These are phyloP conservation scores for Syncerus caffer DNA, from an alignment of 2,797 vertebrate genomes.

Conservation along the genomic window DNA sequence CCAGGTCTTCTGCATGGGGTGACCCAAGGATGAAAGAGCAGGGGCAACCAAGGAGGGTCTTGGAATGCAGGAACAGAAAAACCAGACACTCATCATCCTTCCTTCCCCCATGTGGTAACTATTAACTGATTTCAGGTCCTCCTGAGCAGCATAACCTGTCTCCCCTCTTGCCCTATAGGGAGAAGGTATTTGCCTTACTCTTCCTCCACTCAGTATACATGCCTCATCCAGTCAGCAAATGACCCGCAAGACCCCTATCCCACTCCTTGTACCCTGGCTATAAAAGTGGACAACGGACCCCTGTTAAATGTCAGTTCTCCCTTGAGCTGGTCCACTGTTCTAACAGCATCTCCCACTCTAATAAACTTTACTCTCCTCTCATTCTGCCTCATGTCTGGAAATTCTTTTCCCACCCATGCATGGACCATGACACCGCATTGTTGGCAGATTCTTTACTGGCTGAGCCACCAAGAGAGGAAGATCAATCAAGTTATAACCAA, in stretches of 20 bases:
- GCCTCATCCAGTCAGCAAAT: not conserved
- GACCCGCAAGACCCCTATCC: not conserved
- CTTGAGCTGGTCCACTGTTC: not conserved
- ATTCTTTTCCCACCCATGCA: not conserved
- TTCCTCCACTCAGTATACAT: not conserved
- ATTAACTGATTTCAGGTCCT: not conserved
- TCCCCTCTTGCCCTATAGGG: not conserved
- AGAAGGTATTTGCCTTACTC: not conserved
- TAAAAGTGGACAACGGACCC: not conserved
- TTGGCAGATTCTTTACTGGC: not conserved
- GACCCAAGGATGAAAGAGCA: not conserved
- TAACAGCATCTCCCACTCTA: not conserved
- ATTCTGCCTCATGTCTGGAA: not conserved
- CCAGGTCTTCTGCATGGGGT: not conserved
- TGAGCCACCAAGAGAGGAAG: not conserved
- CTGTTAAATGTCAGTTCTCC: not conserved
- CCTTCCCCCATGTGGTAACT: not conserved
- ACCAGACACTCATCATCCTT: not conserved
- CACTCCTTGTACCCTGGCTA: not conserved
- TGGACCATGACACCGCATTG: not conserved
- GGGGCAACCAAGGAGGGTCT: not conserved
- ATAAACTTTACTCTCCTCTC: not conserved
- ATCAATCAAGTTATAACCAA: not conserved
- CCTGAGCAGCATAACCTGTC: not conserved
- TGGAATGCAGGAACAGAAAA: not conserved